Percentiles rank a stretch among this genome's conserved stretches.
Evolutionary conservation across 2,797 vertebrate genomes (phyloP).

Genomic region (Catamblyrhynchus diadema): DNA sequence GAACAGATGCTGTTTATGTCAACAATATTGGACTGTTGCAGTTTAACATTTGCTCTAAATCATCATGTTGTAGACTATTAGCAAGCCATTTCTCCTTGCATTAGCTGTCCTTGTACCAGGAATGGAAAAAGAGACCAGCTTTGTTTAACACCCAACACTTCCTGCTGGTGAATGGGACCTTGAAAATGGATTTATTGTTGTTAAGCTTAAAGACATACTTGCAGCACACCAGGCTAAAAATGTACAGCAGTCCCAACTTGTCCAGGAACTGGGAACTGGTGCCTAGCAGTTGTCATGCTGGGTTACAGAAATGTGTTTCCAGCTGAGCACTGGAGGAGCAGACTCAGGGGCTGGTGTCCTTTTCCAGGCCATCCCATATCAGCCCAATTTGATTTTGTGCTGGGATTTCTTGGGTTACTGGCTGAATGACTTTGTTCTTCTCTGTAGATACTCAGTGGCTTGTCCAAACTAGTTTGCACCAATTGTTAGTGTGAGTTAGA

Average conservation of each 20-base stretch:
- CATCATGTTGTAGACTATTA: not conserved
- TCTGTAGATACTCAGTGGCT: not conserved
- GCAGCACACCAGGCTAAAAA: not conserved
- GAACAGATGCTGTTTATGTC: not conserved
- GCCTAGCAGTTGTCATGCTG: not conserved
- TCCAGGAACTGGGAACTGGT: not conserved
- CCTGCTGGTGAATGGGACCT: not conserved
- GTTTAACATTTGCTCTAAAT: not conserved
- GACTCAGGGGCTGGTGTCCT: not conserved
- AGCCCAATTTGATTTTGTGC: not conserved
- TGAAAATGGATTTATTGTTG: not conserved
- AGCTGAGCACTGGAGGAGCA: not conserved
- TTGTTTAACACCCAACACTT: not conserved
- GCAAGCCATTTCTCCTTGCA: not conserved
- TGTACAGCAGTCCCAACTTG: not conserved
- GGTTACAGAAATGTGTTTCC: not conserved
- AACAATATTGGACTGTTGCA: not conserved
- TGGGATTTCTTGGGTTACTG: not conserved
- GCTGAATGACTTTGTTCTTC: not conserved
- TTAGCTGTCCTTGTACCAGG: not conserved
- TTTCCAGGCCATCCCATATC: not conserved
- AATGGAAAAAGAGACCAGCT: not conserved
- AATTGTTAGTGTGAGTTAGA: not conserved
- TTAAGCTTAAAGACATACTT: not conserved
- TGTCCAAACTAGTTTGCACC: not conserved